These are phyloP conservation scores for Aleadryas rufinucha DNA, from an alignment of 2,113 vertebrate species.

Conservation along the genomic window DNA sequence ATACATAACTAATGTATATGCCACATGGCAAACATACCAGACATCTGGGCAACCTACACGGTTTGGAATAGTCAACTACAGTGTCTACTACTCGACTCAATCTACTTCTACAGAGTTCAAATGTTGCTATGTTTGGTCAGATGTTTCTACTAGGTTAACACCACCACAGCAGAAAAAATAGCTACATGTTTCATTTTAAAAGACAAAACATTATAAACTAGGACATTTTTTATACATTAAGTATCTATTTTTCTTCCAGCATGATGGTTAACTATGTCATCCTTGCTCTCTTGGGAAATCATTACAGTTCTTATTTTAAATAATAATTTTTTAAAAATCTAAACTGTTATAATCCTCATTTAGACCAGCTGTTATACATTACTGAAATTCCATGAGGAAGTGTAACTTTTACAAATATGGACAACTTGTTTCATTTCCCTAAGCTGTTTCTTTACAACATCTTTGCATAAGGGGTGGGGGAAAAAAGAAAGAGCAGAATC, in stretches of 20 bases:
- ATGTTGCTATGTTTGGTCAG: background rate
- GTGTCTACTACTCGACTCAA: background rate
- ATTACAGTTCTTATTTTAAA: background rate
- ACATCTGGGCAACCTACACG: background rate
- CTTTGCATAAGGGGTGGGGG: background rate
- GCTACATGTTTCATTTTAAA: background rate
- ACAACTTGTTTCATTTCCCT: conserved; percentile 53
- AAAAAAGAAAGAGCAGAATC: background rate
- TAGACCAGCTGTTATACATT: conserved; percentile 37
- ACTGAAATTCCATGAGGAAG: conserved; percentile 61
- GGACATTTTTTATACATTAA: background rate
- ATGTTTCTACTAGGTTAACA: background rate
- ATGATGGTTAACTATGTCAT: background rate
- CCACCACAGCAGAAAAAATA: background rate
- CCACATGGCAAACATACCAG: background rate
- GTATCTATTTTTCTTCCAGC: background rate
- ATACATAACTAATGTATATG: background rate
- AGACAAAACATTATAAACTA: background rate
- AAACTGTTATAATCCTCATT: conserved; percentile 19
- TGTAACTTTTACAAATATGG: conserved; percentile 46
- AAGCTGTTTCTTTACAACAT: background rate
- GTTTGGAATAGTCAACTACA: background rate
- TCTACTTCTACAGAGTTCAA: background rate
- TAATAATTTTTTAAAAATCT: background rate
- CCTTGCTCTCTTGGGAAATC: background rate